Evolutionary conservation across 2,113 vertebrate species (phyloP).

Genomic region (Tautogolabrus adspersus): DNA sequence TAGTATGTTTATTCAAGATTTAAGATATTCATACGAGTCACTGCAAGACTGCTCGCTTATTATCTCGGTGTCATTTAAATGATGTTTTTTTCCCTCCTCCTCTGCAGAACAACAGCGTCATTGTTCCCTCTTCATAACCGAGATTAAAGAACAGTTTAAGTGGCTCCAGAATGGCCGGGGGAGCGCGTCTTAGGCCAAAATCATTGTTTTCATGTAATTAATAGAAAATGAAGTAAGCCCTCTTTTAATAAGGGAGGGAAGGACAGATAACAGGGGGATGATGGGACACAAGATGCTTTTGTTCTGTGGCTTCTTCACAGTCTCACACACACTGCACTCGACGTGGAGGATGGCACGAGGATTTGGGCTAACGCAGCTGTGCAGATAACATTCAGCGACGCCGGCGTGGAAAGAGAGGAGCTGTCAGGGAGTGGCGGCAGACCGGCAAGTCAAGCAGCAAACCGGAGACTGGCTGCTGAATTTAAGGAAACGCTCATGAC

Average conservation of each 20-base stretch:
- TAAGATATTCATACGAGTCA: conserved; percentile 29
- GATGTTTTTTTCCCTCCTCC: conserved; percentile 26
- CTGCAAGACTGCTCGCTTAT: conserved; percentile 32
- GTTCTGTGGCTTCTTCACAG: conserved; percentile 38
- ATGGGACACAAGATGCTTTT: conserved; percentile 57
- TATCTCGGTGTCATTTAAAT: conserved; percentile 65
- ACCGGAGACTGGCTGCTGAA: neutral
- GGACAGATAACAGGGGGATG: conserved; percentile 51
- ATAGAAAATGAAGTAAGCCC: conserved; percentile 64
- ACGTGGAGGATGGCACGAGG: conserved; percentile 20
- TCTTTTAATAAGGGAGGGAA: conserved; percentile 63
- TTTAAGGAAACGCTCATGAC: conserved; percentile 18
- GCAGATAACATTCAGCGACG: conserved; percentile 60
- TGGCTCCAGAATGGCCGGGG: conserved; percentile 37
- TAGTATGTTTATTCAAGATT: conserved; percentile 47
- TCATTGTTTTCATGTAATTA: conserved; percentile 76
- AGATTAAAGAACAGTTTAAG: conserved; percentile 66
- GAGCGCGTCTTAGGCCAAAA: conserved; percentile 60
- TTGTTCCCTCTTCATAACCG: conserved; percentile 64
- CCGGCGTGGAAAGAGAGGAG: conserved; percentile 37
- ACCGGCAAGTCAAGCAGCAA: neutral
- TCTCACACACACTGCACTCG: conserved; percentile 23
- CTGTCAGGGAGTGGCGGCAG: conserved; percentile 24
- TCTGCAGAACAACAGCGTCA: conserved; percentile 52
- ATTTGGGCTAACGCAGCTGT: conserved; percentile 51